Evolutionary conservation across 2,888 invertebrate genomes (phyloP), one percentile per base, ranked within the genome.

Genomic region (Synanthedon andrenaeformis): DNA sequence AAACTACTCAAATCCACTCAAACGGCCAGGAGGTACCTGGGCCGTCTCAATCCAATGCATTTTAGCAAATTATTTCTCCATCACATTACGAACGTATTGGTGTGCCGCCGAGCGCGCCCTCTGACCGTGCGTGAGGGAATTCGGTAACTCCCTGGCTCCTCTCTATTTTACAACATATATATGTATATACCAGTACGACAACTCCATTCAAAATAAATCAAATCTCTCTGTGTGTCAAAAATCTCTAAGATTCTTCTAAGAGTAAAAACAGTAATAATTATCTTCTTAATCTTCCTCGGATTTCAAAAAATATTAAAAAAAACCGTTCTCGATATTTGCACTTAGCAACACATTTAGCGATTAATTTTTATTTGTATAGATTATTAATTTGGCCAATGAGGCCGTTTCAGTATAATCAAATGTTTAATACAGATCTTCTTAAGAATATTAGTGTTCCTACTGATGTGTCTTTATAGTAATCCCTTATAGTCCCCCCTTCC

Each of bases 41-140:
- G 66, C 64, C 71, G 62, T 74, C 77, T 76, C 80, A 78, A 79
- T 75, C 74, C 79, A 75, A 64, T 82, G 81, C 83, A 82, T 83
- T 82, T 82, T 78, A 74, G 79, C 71, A 80, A 82, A 82, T 82
- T 79, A 82, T 82, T 80, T 80, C 78, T 72, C 76, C 78, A 81
- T 79, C 78, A 77, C 77, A 82, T 82, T 80, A 80, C 62, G 68
- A 61, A 49, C 62, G 76, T 78, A 83, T 82, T 82, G 78, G 78
- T 75, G 81, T 70, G 72, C 79, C 67, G 65, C 70, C 69, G 75
- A 82, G 76, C 82, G 81, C 75, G 76, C 74, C 75, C 76, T 82
- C 74, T 76, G 74, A 55, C 75, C 73, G 77, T 57, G 83, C 82
- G 82, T 83, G 77, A 82, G 74, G 70, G 72, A 72, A 77, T 76